Evolutionary conservation across 2,113 vertebrate species (phyloP).

Genomic region (Apaloderma vittatum): DNA sequence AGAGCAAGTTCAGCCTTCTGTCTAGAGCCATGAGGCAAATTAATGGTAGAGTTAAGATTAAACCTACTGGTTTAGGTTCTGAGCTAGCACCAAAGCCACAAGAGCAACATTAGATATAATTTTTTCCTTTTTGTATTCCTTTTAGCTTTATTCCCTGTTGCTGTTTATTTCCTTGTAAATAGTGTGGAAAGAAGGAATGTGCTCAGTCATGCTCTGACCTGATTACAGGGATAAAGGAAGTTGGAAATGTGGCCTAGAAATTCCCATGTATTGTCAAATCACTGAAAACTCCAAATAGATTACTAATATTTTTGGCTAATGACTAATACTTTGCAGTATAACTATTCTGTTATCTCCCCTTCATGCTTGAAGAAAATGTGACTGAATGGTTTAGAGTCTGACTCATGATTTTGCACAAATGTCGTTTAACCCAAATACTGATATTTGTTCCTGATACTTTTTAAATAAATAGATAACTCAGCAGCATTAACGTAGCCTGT

Average conservation of each 20-base stretch:
- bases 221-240: not conserved
- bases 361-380: not conserved
- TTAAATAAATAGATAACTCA: not conserved
- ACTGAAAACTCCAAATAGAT: not conserved
- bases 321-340: not conserved
- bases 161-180: not conserved
- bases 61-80: not conserved
- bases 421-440: not conserved
- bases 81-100: not conserved
- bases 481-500: not conserved
- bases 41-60: not conserved
- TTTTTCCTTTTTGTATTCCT: not conserved
- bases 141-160: not conserved
- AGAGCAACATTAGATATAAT: not conserved
- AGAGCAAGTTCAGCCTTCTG: not conserved
- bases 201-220: not conserved
- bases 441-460: not conserved
- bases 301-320: not conserved
- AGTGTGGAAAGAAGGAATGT: not conserved
- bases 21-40: not conserved
- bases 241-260: not conserved
- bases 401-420: not conserved
- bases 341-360: not conserved
- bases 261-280: not conserved
- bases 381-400: not conserved